Conservation (phyloP, 2,113 vertebrate species). For the Aptenodytes forsteri region DNA sequence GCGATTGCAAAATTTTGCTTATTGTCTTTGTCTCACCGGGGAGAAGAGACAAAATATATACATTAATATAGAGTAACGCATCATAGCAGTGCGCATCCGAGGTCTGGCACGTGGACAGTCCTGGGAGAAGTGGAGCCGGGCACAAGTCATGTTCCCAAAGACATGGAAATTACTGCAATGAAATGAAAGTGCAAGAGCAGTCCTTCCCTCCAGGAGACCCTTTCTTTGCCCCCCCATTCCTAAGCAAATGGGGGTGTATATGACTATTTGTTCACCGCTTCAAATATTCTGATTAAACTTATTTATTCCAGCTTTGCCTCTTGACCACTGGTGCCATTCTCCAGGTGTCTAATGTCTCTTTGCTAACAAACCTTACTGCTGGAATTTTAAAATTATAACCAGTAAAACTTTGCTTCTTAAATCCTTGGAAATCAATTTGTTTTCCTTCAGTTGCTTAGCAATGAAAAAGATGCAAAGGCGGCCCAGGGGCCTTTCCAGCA, state of each 20-base stretch:
- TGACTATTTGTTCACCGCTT: not conserved
- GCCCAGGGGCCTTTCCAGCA: not conserved
- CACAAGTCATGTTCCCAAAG: not conserved
- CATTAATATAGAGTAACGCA: too few species aligned
- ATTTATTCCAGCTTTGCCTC: not conserved
- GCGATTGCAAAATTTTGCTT: not conserved
- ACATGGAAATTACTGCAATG: not conserved
- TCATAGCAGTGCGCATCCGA: accelerated
- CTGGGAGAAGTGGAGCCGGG: not conserved
- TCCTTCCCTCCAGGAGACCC: not conserved
- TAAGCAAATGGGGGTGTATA: not conserved
- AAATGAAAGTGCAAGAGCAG: not conserved
- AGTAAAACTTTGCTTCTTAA: not conserved
- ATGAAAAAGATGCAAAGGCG: not conserved
- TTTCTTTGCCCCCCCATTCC: not conserved
- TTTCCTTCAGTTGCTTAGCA: not conserved
- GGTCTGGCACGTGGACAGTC: not conserved
- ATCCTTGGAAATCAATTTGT: not conserved
- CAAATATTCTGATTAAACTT: not conserved
- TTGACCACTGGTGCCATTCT: not conserved
- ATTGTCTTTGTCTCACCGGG: not conserved
- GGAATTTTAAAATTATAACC: not conserved
- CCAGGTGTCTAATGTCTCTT: not conserved
- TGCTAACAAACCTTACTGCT: not conserved
- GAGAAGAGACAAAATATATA: not conserved